Evolutionary conservation across 2,113 vertebrate genomes (phyloP).

Genomic region (Pelobates fuscus): DNA sequence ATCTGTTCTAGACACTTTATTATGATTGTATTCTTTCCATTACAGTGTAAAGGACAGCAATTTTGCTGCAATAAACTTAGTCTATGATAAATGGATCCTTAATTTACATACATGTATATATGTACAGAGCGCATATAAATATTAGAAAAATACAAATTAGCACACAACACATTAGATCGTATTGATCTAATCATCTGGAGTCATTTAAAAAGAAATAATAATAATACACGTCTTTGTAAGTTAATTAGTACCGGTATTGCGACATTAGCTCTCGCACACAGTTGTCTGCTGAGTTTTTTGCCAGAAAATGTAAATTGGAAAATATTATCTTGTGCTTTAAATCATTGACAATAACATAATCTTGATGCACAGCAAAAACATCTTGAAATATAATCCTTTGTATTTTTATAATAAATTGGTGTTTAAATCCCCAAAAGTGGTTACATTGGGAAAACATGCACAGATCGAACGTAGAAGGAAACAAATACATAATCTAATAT

Average conservation of each 20-base stretch:
- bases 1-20: background rate
- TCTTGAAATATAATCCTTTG: too few relatives aligned
- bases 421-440: too few relatives aligned
- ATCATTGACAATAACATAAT: too few relatives aligned
- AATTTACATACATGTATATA: constrained; percentile 7
- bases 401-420: too few relatives aligned
- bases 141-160: constrained; percentile 6
- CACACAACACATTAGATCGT: background rate
- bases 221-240: background rate
- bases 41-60: constrained; percentile 4
- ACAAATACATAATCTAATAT: too few relatives aligned
- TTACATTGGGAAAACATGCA: too few relatives aligned
- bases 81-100: constrained; percentile 8
- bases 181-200: background rate
- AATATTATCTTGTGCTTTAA: background rate
- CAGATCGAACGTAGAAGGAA: too few relatives aligned
- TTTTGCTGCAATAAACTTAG: constrained; percentile 1
- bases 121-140: constrained; percentile 7
- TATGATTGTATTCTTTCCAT: background rate
- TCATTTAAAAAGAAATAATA: background rate
- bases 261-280: background rate
- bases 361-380: too few relatives aligned
- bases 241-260: background rate
- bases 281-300: background rate
- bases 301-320: background rate